A percentile compares a stretch with the other conserved stretches of the same genome.
Evolutionary conservation across 2,797 vertebrate species (phyloP).

Genomic region (Distichodus sexfasciatus): DNA sequence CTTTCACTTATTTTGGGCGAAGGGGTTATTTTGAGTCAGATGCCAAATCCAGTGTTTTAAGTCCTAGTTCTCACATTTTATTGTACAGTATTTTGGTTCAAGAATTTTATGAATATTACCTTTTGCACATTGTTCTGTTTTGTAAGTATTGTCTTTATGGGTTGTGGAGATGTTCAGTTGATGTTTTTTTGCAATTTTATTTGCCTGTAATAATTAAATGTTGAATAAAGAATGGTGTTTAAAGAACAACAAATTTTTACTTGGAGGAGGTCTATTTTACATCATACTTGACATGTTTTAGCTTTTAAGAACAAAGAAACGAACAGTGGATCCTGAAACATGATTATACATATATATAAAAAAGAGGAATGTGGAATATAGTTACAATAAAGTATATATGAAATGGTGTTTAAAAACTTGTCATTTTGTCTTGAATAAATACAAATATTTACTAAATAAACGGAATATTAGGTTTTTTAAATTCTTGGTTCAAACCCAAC

Average conservation of each 20-base stretch:
- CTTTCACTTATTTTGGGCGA: conserved; percentile 4
- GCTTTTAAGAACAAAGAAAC: too few relatives aligned
- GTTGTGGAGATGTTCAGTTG: conserved; percentile 7
- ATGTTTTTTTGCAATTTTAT: conserved; percentile 30
- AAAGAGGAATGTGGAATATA: too few relatives aligned
- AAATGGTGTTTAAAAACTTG: too few relatives aligned
- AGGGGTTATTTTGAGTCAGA: not conserved
- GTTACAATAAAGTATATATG: too few relatives aligned
- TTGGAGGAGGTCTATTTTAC: not conserved
- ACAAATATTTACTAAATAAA: too few relatives aligned
- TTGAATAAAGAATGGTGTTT: conserved; percentile 27
- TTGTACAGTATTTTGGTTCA: not conserved
- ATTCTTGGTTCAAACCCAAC: too few relatives aligned
- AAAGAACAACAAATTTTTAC: not conserved
- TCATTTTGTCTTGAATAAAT: too few relatives aligned
- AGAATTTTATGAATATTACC: not conserved
- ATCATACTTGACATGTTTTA: too few relatives aligned
- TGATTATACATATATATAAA: too few relatives aligned
- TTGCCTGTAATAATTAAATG: not conserved
- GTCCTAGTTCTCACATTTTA: not conserved
- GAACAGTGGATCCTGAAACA: too few relatives aligned
- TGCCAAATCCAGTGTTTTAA: conserved; percentile 5
- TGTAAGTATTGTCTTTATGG: conserved; percentile 1
- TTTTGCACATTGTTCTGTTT: not conserved
- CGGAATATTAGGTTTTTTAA: too few relatives aligned